Base-by-base conservation (phyloP, 2,888 invertebrate species). In the Papilio gigon region DNA sequence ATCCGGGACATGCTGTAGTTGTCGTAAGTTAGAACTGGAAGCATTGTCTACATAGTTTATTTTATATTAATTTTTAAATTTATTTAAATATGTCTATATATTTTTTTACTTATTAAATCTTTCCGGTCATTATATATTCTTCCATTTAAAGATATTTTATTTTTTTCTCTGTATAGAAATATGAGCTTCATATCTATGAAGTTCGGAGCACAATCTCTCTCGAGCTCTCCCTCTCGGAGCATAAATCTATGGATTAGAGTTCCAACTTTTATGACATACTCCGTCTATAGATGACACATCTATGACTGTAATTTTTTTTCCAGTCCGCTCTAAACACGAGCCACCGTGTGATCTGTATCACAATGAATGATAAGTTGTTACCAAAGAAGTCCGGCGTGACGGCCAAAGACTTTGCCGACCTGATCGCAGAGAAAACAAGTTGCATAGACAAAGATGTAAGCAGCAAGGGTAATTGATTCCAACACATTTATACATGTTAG, bases 1-100 rank as follows among this genome's bases (percentile, higher is more conserved):
- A 94, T 78, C 93, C 94, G 33, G 94, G 94, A 6, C 94, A 95
- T 79, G 92, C 92, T 76, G 80, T 95, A 67, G 88, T 94, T 73
- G 84, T 90, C 87, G 95, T 95, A 73, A 56, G 53, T 56, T 14
- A 27, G n/a, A n/a, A n/a, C n/a, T n/a, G n/a, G n/a, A n/a, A n/a
- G n/a, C n/a, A 53, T 12, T 50, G 6, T 47, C 11, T 17, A 35
- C 8, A 35, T 11, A 2, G 11, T 35, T 35, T 11, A 76, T 73
- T 67, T 40, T 1, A 17, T 59, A n/a, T n/a, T n/a, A n/a, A n/a
- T n/a, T n/a, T n/a, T n/a, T n/a, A n/a, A n/a, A n/a, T n/a, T n/a
- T n/a, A n/a, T n/a, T n/a, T n/a, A n/a, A n/a, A n/a, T n/a, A n/a
- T n/a, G n/a, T n/a, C n/a, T n/a, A n/a, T n/a, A n/a, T n/a, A n/a